Percentiles rank a stretch among this genome's conserved stretches.
Conservation (phyloP, 2,888 invertebrate species). For the Isoperla grammatica region DNA sequence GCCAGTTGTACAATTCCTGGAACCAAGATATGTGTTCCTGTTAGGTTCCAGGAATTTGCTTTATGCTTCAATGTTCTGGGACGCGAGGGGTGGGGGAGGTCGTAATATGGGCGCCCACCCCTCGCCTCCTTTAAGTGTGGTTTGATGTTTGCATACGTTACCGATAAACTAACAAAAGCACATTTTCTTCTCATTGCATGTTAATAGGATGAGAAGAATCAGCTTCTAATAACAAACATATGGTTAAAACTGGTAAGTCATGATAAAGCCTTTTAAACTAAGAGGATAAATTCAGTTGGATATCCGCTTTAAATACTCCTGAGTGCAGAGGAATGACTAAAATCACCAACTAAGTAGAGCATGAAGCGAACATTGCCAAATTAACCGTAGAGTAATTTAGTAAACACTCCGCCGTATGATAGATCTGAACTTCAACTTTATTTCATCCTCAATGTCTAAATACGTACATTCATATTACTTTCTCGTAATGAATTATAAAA, state of each 20-base stretch:
- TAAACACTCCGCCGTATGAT: too few species aligned
- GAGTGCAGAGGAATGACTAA: slow-evolving; percentile 3
- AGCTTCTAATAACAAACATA: slow-evolving; percentile 92
- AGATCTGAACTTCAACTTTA: too few species aligned
- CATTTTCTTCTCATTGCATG: slow-evolving; percentile 46
- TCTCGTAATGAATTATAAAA: too few species aligned
- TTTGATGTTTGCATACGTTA: slow-evolving; percentile 32
- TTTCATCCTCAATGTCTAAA: slow-evolving; percentile 28
- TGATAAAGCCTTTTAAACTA: slow-evolving; percentile 29
- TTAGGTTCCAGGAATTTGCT: slow-evolving; percentile 25
- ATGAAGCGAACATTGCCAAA: too few species aligned
- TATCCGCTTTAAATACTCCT: slow-evolving; percentile 12
- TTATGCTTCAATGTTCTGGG: slow-evolving; percentile 28
- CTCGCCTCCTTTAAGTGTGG: slow-evolving; percentile 21
- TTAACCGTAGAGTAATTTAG: too few species aligned
- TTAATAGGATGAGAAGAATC: slow-evolving; percentile 89
- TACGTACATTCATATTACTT: not conserved
- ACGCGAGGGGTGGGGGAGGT: not conserved
- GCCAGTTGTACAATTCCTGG: too few species aligned
- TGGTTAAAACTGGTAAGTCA: slow-evolving; percentile 92
- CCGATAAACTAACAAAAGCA: slow-evolving; percentile 32
- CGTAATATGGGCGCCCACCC: not conserved
- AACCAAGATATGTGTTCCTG: not conserved
- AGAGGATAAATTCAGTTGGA: slow-evolving; percentile 31
- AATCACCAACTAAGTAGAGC: too few species aligned